Evolutionary conservation across 2,797 vertebrate genomes (phyloP).

Genomic region (Esox masquinongy): DNA sequence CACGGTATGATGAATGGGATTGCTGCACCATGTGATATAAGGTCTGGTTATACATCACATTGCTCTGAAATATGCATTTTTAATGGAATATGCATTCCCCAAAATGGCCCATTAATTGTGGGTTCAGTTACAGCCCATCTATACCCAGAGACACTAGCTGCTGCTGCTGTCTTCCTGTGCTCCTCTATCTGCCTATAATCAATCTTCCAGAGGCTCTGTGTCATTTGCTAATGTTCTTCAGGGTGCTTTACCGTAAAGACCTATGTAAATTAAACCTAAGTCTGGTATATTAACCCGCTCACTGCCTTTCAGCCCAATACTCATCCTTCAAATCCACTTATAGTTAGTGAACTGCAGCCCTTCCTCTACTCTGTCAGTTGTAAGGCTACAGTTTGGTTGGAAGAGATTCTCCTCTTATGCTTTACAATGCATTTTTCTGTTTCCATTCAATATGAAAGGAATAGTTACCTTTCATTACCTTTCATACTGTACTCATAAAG

Average conservation of each 20-base stretch:
- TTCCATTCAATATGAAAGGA: neutral
- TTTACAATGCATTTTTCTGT: too few relatives aligned
- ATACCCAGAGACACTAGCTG: neutral
- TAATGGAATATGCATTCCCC: conserved; percentile 35
- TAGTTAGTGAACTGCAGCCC: neutral
- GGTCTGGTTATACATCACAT: conserved; percentile 37
- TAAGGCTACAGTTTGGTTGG: neutral
- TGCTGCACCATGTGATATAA: neutral
- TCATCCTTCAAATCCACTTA: conserved; percentile 1
- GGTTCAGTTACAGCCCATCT: conserved; percentile 49
- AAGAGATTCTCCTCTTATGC: too few relatives aligned
- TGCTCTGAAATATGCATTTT: conserved; percentile 42
- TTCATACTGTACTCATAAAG: neutral
- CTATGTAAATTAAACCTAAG: conserved; percentile 8
- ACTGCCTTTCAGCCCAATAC: neutral
- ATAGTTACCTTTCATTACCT: neutral
- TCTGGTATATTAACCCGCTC: conserved; percentile 6
- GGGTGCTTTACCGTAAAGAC: conserved; percentile 17
- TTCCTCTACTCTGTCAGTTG: neutral
- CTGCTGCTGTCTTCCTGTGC: neutral
- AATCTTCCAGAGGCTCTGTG: conserved; percentile 5
- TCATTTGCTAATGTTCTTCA: conserved; percentile 12
- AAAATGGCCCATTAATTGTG: conserved; percentile 49
- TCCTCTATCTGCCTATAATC: conserved; percentile 5
- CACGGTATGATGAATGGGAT: neutral